phyloP scores from a whole-genome alignment of 2,888 invertebrate species.

The Ctena decussata region DNA sequence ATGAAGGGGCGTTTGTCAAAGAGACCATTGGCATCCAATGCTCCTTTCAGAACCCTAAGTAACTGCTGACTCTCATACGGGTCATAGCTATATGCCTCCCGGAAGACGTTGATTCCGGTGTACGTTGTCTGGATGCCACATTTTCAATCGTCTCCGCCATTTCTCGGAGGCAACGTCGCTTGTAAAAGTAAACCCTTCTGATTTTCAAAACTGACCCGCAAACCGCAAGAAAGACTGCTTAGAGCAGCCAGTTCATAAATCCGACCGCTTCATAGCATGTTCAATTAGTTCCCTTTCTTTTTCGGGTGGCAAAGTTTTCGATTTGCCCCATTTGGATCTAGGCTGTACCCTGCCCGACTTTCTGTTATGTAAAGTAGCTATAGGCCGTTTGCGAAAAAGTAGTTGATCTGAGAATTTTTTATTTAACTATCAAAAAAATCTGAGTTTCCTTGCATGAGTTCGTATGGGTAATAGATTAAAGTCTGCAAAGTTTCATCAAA shows the following conservation, averaged over 20 bases:
- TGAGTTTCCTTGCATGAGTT: too few relatives aligned
- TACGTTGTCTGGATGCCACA: constrained; percentile 14
- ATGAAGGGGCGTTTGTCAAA: not conserved
- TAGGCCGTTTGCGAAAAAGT: too few relatives aligned
- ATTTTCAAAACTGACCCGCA: not conserved
- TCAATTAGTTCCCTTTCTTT: not conserved
- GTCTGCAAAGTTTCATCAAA: too few relatives aligned
- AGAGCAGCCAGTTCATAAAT: not conserved
- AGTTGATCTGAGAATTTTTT: too few relatives aligned
- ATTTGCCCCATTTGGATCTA: not conserved
- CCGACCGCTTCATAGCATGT: not conserved
- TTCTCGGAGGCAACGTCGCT: constrained; percentile 22
- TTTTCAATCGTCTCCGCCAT: constrained; percentile 36
- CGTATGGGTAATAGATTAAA: too few relatives aligned
- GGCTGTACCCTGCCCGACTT: not conserved
- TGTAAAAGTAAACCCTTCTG: not conserved
- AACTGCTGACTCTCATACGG: not conserved
- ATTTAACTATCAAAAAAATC: too few relatives aligned
- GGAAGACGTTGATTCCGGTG: constrained; percentile 32
- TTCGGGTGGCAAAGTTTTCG: not conserved
- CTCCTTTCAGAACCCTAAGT: constrained; percentile 18
- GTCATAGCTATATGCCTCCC: constrained; percentile 29
- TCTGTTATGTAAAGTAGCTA: too few relatives aligned
- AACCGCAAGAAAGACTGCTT: not conserved
- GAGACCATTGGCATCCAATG: constrained; percentile 4